Base-by-base conservation (phyloP, 2,797 vertebrate species). In the Periparus ater region DNA sequence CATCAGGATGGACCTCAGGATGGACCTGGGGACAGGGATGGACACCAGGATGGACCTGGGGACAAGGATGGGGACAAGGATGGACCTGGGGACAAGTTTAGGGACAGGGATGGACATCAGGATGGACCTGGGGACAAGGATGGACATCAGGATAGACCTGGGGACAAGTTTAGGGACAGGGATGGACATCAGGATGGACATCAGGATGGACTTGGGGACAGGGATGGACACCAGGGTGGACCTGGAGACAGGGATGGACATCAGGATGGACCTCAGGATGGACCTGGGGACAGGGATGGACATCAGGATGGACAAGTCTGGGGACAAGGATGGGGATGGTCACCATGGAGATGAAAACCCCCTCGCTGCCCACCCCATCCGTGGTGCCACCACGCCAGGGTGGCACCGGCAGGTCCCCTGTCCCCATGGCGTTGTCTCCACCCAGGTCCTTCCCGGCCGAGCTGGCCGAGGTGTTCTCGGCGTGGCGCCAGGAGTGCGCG, bases 361-460 rank as follows among this genome's bases (percentile, higher is more conserved):
- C 7, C 57, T 26, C 3, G 16, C 8, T 17, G 17, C 58, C 36
- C 10, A 11, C 29, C 19, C 14, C 7, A 22, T 2, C 4, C 11
- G 7, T 6, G 32, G 7, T 66, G 44, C 47, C 58, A 30, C 12
- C 32, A 11, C 65, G 3, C 18, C 25, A 0, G 0, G 23, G 55
- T 53, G 34, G 7, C 42, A 3, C 19, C 1, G 8, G 3, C 44
- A 0, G 1, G 42, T 3, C 11, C 55, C 66, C 25, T 3, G 38
- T 5, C 4, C 42, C 74, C 83, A 47, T 1, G 16, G 5, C 10
- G 3, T 4, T 3, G 54, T 72, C 34, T 58, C 17, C 17, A 23
- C 16, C 18, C 97, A 99, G 99, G 20, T 93, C 97, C 11, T 99
- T 99, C 95, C 99, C 99, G 1, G 98, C 98, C 0, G 99, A 99